Evolutionary conservation across 1,140 invertebrate species (phyloP).

Genomic region (Drosophila bifasciata): DNA sequence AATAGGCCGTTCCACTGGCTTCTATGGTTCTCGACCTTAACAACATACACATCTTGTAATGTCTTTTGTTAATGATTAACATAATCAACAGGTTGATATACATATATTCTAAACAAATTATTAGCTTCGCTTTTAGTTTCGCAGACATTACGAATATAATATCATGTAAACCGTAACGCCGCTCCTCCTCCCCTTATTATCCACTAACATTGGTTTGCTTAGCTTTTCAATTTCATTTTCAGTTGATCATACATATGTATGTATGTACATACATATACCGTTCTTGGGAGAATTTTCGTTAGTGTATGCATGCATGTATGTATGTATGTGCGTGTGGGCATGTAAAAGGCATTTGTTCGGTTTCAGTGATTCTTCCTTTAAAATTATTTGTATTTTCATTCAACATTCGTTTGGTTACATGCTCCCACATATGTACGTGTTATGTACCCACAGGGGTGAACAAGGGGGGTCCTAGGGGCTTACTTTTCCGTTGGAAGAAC

Average conservation of each 20-base stretch:
- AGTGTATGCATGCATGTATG: too few species aligned
- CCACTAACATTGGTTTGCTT: constrained; percentile 39
- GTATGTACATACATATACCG: constrained; percentile 5
- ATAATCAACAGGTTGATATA: constrained; percentile 70
- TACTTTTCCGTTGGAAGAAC: constrained; percentile 64
- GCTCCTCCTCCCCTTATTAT: constrained; percentile 12
- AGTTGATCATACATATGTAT: constrained; percentile 11
- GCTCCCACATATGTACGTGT: neutral
- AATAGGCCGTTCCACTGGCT: constrained; percentile 56
- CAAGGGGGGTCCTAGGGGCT: constrained; percentile 10
- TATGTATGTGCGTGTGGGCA: constrained; percentile 78
- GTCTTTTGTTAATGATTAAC: constrained; percentile 61
- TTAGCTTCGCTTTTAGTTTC: constrained; percentile 31
- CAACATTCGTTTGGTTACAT: constrained; percentile 12
- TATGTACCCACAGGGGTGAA: too few species aligned
- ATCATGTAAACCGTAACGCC: neutral
- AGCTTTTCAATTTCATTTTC: constrained; percentile 17
- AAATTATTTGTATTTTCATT: constrained; percentile 16
- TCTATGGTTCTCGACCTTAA: constrained; percentile 38
- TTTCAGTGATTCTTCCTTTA: constrained; percentile 44
- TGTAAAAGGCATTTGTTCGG: constrained; percentile 83
- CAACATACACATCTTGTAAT: constrained; percentile 68
- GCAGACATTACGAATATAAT: constrained; percentile 18
- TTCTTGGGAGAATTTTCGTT: constrained; percentile 28
- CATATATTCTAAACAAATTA: constrained; percentile 52